These are phyloP conservation scores for Oncorhynchus kisutch DNA, from an alignment of 2,113 vertebrate genomes.

Conservation along the genomic window DNA sequence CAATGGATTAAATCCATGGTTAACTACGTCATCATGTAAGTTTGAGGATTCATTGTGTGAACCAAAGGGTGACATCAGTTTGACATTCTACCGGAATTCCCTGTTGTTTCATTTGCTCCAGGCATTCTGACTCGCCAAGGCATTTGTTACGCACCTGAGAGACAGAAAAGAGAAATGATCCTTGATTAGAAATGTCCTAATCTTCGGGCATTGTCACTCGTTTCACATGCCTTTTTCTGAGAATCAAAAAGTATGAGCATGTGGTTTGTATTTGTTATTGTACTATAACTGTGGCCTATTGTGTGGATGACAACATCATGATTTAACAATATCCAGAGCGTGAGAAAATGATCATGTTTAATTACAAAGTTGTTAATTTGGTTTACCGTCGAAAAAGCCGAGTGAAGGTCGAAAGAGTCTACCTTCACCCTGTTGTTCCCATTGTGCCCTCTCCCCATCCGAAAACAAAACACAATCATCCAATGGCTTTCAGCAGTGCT, in stretches of 20 bases:
- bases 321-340: conserved; percentile 46
- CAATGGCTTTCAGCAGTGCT: not conserved
- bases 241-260: no score
- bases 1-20: no score
- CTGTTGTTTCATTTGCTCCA: not conserved
- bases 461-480: not conserved
- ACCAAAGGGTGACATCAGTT: not conserved
- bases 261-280: no score
- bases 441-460: no score
- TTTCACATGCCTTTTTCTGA: not conserved
- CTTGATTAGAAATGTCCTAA: not conserved
- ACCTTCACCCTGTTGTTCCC: not conserved
- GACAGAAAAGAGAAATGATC: not conserved
- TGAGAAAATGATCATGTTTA: not conserved
- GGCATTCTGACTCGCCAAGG: no score
- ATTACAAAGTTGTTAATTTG: no score
- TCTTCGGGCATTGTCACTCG: not conserved
- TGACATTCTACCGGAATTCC: not conserved
- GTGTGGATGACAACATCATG: conserved; percentile 47
- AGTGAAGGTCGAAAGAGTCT: not conserved
- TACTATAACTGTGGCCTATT: conserved; percentile 12
- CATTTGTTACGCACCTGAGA: not conserved
- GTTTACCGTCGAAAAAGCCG: no score
- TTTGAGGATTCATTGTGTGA: not conserved
- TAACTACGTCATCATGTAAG: not conserved